Conservation (phyloP, 2,113 vertebrate species). For the Oreocharis arfaki region DNA sequence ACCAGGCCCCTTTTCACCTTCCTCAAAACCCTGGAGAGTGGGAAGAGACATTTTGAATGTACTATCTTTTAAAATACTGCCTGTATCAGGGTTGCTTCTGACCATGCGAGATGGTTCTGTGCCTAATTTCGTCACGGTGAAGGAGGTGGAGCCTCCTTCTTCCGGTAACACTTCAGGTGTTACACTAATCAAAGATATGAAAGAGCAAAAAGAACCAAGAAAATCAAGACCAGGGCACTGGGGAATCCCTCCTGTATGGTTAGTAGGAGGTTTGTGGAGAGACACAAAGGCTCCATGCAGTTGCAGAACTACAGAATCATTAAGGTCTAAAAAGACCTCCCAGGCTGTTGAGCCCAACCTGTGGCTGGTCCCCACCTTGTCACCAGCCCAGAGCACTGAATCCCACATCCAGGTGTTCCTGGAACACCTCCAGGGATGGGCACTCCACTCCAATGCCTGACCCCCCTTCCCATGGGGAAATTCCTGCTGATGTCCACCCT, state of each 20-base stretch:
- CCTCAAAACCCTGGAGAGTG: neutral
- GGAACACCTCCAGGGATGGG: neutral
- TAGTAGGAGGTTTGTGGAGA: neutral
- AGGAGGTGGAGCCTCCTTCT: neutral
- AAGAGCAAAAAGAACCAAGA: neutral
- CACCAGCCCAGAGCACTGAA: neutral
- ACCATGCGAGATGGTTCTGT: neutral
- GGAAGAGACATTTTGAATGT: neutral
- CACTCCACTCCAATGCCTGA: neutral
- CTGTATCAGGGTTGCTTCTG: neutral
- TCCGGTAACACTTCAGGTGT: too few species aligned
- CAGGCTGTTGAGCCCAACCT: neutral
- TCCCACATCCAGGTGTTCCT: accelerated
- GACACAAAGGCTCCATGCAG: neutral
- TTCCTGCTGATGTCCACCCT: neutral
- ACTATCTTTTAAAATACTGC: neutral
- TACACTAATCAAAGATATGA: neutral
- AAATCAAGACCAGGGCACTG: neutral
- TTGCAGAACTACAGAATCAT: neutral
- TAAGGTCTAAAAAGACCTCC: neutral
- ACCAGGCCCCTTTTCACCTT: neutral
- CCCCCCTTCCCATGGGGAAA: neutral
- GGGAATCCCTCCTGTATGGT: neutral
- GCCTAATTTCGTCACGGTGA: neutral
- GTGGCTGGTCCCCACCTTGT: neutral